Base-by-base conservation (phyloP, 2,113 vertebrate genomes). In the Probosciger aterrimus region DNA sequence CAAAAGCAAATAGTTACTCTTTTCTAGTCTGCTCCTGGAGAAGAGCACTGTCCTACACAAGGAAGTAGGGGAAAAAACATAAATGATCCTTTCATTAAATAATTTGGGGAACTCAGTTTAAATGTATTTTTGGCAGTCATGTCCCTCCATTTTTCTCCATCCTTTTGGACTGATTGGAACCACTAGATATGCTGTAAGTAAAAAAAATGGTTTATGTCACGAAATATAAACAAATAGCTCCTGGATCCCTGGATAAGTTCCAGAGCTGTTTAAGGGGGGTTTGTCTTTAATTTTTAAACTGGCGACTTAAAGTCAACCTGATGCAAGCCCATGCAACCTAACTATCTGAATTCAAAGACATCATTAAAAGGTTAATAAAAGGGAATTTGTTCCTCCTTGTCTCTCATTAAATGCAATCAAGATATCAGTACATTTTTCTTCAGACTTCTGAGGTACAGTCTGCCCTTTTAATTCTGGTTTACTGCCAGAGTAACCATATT, bases 141-240 rank as follows among this genome's bases (percentile, higher is more conserved):
- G 90, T 69, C 39, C 35, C 28, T 52, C 20, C 44, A 37, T 87
- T 94, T 80, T 86, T 83, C 71, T 93, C 46, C 68, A 86, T 14
- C 0, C 2, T 91, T 83, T 89, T 9, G 16, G 27, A 79, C 50
- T 68, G 30, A 52, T 78, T 92, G 8, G 60, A 97, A 91, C 31
- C 35, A 68, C 62, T 73, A 88, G 82, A 79, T 88, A 64, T 35
- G 9, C 18, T 79, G 41, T 53, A 92, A 91, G 82, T 93, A 75
- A 69, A 94, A 81, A 37, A 31, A 24, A 31, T 33, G 8, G 4
- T 80, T 60, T 64, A 47, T 62, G 18, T 41, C 7, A 89, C 79
- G 47, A 53, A 81, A 89, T 78, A 83, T n/a, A 82, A 96, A 90
- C 78, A 93, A 90, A 91, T 65, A 90, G 50, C 35, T 95, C 43